Percentiles rank a stretch among this genome's conserved stretches.
These are phyloP conservation scores for Thecophora atra DNA, from an alignment of 2,888 invertebrate genomes.

Conservation along the genomic window DNA sequence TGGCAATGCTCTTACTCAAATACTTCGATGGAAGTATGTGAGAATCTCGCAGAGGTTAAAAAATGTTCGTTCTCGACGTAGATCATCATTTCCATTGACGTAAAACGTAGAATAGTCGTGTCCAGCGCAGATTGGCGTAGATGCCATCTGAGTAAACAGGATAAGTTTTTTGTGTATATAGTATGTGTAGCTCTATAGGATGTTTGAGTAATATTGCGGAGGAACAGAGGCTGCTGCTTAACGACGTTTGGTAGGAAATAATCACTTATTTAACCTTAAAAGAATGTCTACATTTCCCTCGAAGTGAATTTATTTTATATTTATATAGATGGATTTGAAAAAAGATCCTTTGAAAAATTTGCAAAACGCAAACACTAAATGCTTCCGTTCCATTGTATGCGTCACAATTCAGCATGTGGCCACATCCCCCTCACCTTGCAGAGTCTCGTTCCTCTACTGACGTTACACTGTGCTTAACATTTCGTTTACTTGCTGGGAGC, in stretches of 20 bases:
- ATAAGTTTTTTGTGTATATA: no score
- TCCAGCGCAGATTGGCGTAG: no score
- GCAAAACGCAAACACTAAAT: neutral
- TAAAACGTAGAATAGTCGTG: no score
- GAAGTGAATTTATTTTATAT: neutral
- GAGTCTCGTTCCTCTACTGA: neutral
- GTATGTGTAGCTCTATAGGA: no score
- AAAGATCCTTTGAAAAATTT: neutral
- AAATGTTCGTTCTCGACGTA: no score
- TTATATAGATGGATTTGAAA: neutral
- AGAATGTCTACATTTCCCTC: neutral
- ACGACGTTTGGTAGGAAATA: neutral
- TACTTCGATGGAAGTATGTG: no score
- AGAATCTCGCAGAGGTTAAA: no score
- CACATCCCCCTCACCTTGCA: neutral
- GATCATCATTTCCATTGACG: no score
- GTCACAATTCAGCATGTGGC: neutral
- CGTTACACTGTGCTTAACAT: conserved; percentile 30
- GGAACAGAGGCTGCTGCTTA: neutral
- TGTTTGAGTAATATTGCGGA: neutral
- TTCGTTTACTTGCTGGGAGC: conserved; percentile 24
- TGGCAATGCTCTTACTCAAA: no score
- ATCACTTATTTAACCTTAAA: neutral
- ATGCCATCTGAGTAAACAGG: no score
- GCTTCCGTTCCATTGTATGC: conserved; percentile 10